A percentile compares a stretch with the other conserved stretches of the same genome.
These are phyloP conservation scores for Corythoichthys haematopterus DNA, from an alignment of 2,113 vertebrate genomes.

Conservation along the genomic window DNA sequence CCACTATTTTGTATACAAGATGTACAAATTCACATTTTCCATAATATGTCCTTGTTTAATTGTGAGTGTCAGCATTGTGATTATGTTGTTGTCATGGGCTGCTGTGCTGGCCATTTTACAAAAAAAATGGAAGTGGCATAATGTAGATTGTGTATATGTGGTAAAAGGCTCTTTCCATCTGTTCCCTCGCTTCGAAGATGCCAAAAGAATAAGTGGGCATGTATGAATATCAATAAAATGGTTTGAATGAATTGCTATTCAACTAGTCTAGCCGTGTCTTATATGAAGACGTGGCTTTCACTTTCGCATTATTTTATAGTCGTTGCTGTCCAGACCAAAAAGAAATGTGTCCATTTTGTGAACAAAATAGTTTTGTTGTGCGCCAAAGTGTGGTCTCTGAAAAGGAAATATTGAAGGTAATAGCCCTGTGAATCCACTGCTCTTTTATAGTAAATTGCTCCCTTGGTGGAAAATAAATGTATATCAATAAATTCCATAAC, in stretches of 20 bases:
- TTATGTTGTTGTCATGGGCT: slow-evolving; percentile 34
- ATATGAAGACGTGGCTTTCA: not conserved
- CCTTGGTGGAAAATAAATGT: not conserved
- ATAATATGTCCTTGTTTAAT: not conserved
- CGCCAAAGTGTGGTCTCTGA: not conserved
- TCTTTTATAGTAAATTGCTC: not conserved
- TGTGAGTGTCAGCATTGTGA: slow-evolving; percentile 16
- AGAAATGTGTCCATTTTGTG: not conserved
- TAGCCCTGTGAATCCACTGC: not conserved
- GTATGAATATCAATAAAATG: slow-evolving; percentile 42
- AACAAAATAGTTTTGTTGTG: not conserved
- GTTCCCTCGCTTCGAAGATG: slow-evolving; percentile 40
- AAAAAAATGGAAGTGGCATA: slow-evolving; percentile 26
- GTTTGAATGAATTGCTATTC: slow-evolving; percentile 13
- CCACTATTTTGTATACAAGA: not conserved
- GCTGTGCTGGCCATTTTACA: slow-evolving; percentile 10
- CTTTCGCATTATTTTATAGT: not conserved
- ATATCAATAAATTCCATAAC: not conserved
- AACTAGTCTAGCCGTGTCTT: slow-evolving; percentile 6
- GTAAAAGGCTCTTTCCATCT: slow-evolving; percentile 43
- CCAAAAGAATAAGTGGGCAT: slow-evolving; percentile 34
- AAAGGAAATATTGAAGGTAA: not conserved
- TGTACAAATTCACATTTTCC: not conserved
- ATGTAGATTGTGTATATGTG: slow-evolving; percentile 32
- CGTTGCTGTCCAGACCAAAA: not conserved